Percentiles rank a stretch among this genome's conserved stretches.
Conservation (phyloP, 1,140 invertebrate genomes). For the Andrena cerasifolii region DNA sequence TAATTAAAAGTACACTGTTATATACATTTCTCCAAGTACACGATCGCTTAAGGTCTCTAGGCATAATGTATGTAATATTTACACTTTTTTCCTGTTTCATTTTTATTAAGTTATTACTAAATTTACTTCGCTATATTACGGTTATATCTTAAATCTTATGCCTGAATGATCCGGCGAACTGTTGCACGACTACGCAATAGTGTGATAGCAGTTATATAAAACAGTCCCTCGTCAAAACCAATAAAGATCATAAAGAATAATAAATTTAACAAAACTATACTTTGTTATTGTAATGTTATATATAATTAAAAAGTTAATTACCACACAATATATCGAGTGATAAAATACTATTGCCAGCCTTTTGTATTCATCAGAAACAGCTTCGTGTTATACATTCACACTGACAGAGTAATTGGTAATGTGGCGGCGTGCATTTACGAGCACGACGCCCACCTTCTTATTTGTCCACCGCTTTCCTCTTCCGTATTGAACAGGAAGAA, state of each 20-base stretch:
- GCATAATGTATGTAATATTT: slow-evolving; percentile 78
- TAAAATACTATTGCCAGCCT: slow-evolving; percentile 78
- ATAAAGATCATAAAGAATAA: slow-evolving; percentile 77
- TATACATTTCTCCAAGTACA: slow-evolving; percentile 83
- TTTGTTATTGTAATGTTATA: slow-evolving; percentile 73
- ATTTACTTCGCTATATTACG: slow-evolving; percentile 74
- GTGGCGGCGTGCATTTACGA: slow-evolving; percentile 17
- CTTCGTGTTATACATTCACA: slow-evolving; percentile 51
- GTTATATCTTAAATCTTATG: slow-evolving; percentile 68
- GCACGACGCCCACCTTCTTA: slow-evolving; percentile 6
- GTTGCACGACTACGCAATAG: slow-evolving; percentile 75
- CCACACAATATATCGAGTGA: slow-evolving; percentile 77
- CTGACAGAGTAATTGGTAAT: slow-evolving; percentile 49
- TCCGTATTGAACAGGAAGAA: slow-evolving; percentile 30
- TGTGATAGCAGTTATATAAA: slow-evolving; percentile 81
- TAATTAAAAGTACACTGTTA: slow-evolving; percentile 83
- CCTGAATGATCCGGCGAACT: slow-evolving; percentile 59
- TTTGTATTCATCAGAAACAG: slow-evolving; percentile 49
- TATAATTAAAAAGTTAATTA: slow-evolving; percentile 75
- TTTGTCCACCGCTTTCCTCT: slow-evolving; percentile 12
- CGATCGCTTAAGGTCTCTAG: slow-evolving; percentile 80
- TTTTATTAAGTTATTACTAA: slow-evolving; percentile 76
- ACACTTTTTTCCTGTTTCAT: slow-evolving; percentile 67
- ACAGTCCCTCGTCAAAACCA: slow-evolving; percentile 81
- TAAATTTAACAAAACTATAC: slow-evolving; percentile 77